Base-by-base conservation (phyloP, 1,140 invertebrate genomes). In the Atta colombica region DNA sequence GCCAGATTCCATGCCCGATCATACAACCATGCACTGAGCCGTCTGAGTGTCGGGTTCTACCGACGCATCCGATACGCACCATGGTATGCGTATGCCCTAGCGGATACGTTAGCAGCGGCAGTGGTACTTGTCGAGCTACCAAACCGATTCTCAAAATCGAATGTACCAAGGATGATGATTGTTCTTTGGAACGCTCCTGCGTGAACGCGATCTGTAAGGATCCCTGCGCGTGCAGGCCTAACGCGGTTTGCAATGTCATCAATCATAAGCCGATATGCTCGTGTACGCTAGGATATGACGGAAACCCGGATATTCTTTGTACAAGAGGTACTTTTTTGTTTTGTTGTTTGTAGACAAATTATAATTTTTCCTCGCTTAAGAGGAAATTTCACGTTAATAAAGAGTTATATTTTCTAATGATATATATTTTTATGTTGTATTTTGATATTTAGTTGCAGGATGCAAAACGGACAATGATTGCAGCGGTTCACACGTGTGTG, bases 1-100 rank as follows among this genome's bases (percentile, higher is more conserved):
- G 98, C 91, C 97, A 98, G 82, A 97, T 99, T 94, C 98, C 98
- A 3, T 99, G 98, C 89, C 93, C 96, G 8, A 95, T 96, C 0
- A 95, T 98, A 39, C 96, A 97, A 88, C 98, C 98, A 0, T 99
- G 98, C 92, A 96, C 96, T 28, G 96, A 96, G 78, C 98, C 98
- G 60, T 97, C 98, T 0, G 96, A 97, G 61, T 99, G 98, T 93
- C 96, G 97, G 94, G 98, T 98, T 0, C 96, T 98, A 28, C 96
- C 97, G 14, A 97, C 98, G 2, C 93, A 97, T 25, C 98, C 98
- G 0, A 97, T 99, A 1, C 96, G 98, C 65, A 98, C 98, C 0
- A 98, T 99, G 98, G 96, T 98, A 14, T 99, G 98, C 91, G 96
- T 97, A 0, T 99, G 98, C 92, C 98, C 98, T 25, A 97, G 97